phyloP scores from a whole-genome alignment of 2,113 vertebrate species.

The Microcebus jonahi region DNA sequence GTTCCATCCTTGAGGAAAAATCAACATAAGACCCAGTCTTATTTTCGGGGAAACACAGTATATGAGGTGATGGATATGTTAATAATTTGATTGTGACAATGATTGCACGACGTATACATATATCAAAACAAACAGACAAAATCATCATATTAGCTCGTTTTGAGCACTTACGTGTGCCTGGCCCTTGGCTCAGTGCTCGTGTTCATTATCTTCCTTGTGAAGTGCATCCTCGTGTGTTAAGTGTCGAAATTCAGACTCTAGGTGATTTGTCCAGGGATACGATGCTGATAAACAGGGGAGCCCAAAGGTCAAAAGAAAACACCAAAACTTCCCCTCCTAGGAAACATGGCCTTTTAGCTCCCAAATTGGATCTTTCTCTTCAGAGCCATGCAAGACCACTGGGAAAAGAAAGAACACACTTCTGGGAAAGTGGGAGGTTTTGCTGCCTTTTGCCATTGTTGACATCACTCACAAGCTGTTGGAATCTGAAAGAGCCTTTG shows the following conservation, averaged over 20 bases:
- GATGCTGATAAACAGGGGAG: neutral
- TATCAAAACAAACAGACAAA: neutral
- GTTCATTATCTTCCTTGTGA: neutral
- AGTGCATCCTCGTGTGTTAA: neutral
- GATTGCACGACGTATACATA: neutral
- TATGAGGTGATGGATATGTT: neutral
- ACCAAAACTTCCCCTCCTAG: neutral
- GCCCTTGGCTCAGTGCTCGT: neutral
- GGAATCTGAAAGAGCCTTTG: neutral
- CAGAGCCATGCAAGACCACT: neutral
- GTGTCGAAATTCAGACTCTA: neutral
- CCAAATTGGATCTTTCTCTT: neutral
- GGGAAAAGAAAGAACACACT: neutral
- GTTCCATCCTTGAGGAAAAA: neutral
- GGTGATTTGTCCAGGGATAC: neutral
- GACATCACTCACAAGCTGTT: neutral
- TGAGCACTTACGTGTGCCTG: neutral
- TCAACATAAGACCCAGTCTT: too few species aligned
- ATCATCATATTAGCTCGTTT: neutral
- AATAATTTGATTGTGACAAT: neutral
- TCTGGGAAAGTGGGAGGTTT: neutral
- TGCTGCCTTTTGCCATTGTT: neutral
- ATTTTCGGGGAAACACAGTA: too few species aligned
- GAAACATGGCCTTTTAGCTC: neutral
- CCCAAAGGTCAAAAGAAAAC: neutral